These are phyloP conservation scores for Drosophila rellima DNA, from an alignment of 2,888 invertebrate species.

Conservation along the genomic window DNA sequence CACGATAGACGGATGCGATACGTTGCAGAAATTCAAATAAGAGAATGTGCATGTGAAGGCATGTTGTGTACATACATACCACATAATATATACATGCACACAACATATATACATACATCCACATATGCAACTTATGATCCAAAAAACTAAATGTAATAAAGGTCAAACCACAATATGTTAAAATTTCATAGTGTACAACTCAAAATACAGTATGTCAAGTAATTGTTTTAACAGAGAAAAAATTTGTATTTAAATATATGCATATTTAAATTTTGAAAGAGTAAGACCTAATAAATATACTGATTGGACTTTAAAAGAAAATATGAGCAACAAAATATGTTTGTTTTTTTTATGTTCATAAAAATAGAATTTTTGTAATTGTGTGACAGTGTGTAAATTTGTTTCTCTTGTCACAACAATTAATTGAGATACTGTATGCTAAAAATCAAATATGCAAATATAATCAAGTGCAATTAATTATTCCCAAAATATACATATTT, in stretches of 20 bases:
- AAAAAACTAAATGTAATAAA: slow-evolving; percentile 11
- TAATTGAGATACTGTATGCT: not conserved
- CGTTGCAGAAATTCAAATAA: slow-evolving; percentile 23
- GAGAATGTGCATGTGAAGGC: slow-evolving; percentile 25
- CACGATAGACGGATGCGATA: not conserved
- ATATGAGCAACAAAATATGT: no score
- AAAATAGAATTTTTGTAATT: no score
- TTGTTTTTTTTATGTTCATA: no score
- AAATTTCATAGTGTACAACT: slow-evolving; percentile 2
- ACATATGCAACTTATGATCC: slow-evolving; percentile 6
- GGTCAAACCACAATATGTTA: slow-evolving; percentile 15
- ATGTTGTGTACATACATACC: slow-evolving; percentile 11
- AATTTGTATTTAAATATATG: no score
- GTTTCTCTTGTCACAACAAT: not conserved
- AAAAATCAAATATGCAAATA: not conserved
- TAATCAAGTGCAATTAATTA: slow-evolving; percentile 1
- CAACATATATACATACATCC: not conserved
- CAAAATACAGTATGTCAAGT: not conserved
- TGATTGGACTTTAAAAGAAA: no score
- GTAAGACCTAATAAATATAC: no score
- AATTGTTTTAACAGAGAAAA: slow-evolving; percentile 1
- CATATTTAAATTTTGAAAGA: no score
- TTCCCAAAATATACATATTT: not conserved
- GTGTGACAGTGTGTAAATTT: not conserved
- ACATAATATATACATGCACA: not conserved